Base-by-base conservation (phyloP, 2,797 vertebrate genomes). In the Sciurus carolinensis region DNA sequence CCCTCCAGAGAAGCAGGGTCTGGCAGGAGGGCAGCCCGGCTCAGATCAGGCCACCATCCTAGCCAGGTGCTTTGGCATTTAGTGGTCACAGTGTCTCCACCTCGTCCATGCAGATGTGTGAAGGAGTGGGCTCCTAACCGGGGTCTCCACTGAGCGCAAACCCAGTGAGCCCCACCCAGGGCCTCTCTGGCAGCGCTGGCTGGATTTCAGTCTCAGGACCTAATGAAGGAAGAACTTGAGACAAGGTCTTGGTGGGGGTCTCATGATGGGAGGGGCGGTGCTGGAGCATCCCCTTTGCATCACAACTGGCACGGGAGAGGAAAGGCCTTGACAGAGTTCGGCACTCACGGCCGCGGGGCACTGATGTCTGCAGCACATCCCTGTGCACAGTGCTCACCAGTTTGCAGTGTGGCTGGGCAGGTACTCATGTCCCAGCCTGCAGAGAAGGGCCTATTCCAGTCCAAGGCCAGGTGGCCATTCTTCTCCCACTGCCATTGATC, bases 211-310 rank as follows among this genome's bases (percentile, higher is more conserved):
- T 54, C 22, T 26, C 57, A 66, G 42, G 88, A 86, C 20, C 64
- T 83, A 90, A 89, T 66, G 76, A 90, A 79, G 64, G 36, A 20
- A 87, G 73, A 81, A 85, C 44, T 52, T 62, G 87, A 94, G 76
- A 71, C 3, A 18, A 84, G 57, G 54, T 44, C 69, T 79, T 79
- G 52, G 69, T 36, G 47, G 64, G 84, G 44, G 64, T 66, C 52
- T 42, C 42, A 22, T 36, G 36, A 42, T 30, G 33, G 33, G 28
- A 20, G 9, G 30, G 69, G 39, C 50, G 0, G 3, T 8, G 17
- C 57, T 11, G n/a, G 36, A 13, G 22, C 62, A 18, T 24, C 42
- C 17, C 1, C 8, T 81, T 42, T 44, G n/a, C 8, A 0, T 0
- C 30, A 57, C 20, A 66, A 15, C 33, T 82, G 75, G 57, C 9